phyloP scores from a whole-genome alignment of 2,113 vertebrate species.

The Asarcornis scutulata region DNA sequence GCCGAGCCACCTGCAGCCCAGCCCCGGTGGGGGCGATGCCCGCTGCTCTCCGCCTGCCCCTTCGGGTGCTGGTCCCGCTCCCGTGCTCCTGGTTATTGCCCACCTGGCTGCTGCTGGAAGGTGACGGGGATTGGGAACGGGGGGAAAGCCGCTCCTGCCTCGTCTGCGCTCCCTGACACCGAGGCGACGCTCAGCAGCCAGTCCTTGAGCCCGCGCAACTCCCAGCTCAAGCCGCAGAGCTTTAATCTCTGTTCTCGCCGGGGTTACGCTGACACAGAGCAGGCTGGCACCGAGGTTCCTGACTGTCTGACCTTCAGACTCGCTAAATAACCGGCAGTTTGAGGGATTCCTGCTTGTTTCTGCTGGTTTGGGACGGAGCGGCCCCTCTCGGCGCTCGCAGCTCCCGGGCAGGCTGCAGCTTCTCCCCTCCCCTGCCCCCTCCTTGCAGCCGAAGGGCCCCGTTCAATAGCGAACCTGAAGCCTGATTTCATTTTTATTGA shows the following conservation, averaged over 20 bases:
- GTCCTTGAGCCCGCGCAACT: not conserved
- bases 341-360: not conserved
- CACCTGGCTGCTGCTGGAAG: not conserved
- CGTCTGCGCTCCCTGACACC: not conserved
- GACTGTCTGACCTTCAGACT: not conserved
- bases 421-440: not conserved
- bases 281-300: not conserved
- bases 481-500: not conserved
- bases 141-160: not conserved
- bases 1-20: not conserved
- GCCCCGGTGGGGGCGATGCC: not conserved
- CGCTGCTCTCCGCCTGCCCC: not conserved
- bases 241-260: not conserved
- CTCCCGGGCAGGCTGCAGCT: not conserved
- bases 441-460: not conserved
- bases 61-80: fast-evolving
- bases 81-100: not conserved
- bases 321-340: fast-evolving
- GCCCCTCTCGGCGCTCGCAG: not conserved
- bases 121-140: not conserved
- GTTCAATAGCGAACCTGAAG: not conserved
- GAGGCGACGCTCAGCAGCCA: not conserved
- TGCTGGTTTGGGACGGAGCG: fast-evolving
- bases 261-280: not conserved
- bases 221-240: not conserved